Base-by-base conservation (phyloP, 92 coral and sea anemone genomes). In the Bergia sp. region DNA sequence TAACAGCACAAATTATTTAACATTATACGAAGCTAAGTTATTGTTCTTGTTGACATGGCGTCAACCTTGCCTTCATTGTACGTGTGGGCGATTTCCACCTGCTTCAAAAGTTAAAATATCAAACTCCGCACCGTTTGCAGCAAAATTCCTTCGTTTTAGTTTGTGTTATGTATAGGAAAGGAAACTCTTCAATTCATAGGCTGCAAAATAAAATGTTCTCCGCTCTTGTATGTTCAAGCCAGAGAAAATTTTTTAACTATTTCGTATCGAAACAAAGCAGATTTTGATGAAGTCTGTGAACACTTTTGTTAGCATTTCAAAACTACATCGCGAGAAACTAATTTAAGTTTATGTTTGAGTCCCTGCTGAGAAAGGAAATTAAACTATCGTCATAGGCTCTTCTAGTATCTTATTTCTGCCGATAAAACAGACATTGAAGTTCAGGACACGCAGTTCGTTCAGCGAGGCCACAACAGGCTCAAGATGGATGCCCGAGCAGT, bases 301-400 rank as follows among this genome's bases (percentile, higher is more conserved):
- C 2, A 20, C 16, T 15, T 45, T 69, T 69, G 37, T 72, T 20
- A 21, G 42, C 44, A 6, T 38, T 79, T 84, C 23, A 4, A 72
- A 71, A 67, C 79, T 71, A 23, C 73, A 23, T 3, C 16, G 39
- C 39, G 16, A 13, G 50, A 45, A 47, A 69, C 66, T 47, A 84
- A 84, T 71, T 84, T 45, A 84, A 36, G 37, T 37, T 18, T 37
- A 7, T 84, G 79, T 71, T 71, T 23, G 11, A 45, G 67, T 47
- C 61, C 87, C 87, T 71, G 87, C 79, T 50, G 79, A 71, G 87
- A 73, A 72, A 84, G 87, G 77, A 84, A 84, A 84, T 71, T 84
- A 84, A 84, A 29, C 23, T 44, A 75, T 71, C 69, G 61, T 84
- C 58, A 84, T 71, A 84, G 75, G 45, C 38, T 29, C 36, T 43